A percentile compares a stretch with the other conserved stretches of the same genome.
Evolutionary conservation across 2,888 invertebrate genomes (phyloP).

Genomic region (Eupithecia dodoneata): DNA sequence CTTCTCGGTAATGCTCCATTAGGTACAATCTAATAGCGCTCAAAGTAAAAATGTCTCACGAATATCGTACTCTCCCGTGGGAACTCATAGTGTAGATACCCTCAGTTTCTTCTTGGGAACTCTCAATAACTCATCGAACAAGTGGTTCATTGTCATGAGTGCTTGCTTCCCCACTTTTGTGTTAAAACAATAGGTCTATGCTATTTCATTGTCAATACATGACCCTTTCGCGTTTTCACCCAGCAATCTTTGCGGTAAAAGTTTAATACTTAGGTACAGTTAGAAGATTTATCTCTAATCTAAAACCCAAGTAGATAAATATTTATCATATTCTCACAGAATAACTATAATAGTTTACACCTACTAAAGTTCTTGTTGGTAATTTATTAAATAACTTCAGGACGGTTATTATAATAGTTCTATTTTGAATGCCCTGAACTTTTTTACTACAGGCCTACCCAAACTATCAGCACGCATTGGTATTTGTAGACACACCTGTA

Average conservation of each 20-base stretch:
- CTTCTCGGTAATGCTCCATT: constrained; percentile 1
- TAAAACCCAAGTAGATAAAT: not conserved
- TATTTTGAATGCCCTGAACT: not conserved
- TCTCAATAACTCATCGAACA: constrained; percentile 35
- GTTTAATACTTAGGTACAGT: not conserved
- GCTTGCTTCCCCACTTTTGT: constrained; percentile 33
- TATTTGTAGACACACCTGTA: constrained; percentile 58
- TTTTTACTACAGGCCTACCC: not conserved
- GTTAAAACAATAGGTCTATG: constrained; percentile 29
- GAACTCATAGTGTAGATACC: constrained; percentile 18
- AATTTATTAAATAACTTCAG: not conserved
- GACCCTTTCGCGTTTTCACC: constrained; percentile 22
- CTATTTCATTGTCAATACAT: constrained; percentile 21
- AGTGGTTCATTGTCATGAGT: constrained; percentile 33
- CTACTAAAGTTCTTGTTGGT: not conserved
- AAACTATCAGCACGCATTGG: constrained; percentile 12
- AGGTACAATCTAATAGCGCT: constrained; percentile 1
- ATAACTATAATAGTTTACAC: not conserved
- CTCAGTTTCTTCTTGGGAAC: constrained; percentile 29
- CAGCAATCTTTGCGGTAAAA: constrained; percentile 27
- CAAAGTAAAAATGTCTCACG: constrained; percentile 8
- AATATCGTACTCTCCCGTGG: constrained; percentile 19
- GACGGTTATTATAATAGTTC: not conserved
- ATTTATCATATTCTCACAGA: too few relatives aligned
- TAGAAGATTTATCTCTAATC: not conserved